Base-by-base conservation (phyloP, 2,113 vertebrate species). In the Rhinichthys klamathensis region DNA sequence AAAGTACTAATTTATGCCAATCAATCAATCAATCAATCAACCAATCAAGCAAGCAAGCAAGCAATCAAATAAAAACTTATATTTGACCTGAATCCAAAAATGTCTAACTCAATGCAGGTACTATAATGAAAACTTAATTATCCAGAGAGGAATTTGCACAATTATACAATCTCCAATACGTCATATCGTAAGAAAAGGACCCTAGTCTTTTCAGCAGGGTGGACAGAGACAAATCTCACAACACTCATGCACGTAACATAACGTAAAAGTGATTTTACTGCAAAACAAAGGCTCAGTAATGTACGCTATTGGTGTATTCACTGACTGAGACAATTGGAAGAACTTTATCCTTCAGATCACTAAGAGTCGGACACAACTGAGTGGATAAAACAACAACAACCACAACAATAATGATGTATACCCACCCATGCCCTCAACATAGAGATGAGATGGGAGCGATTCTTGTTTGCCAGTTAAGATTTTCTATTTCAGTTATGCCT, bases 401-500 rank as follows among this genome's bases (percentile, higher is more conserved):
- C 41, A 72, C 56, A n/a, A 27, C n/a, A 61, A 11, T 27, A 10
- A 3, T 46, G 41, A 46, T 70, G 38, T 70, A 25, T 41, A 46
- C 41, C 69, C 12, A 73, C 11, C 38, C 58, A 27, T 80, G 58
- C 23, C 56, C 58, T 61, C 32, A 27, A 46, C 15, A 41, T 23
- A 63, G 4, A 44, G 35, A 46, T 46, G 58, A 63, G 27, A 67
- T 69, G 80, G 27, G 27, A 82, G 30, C 13, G 12, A 9, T 54
- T 56, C 11, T 70, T 38, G 80, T 72, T 70, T 65, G 13, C 12
- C 49, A 30, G 63, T 69, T 82, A 82, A 51, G 80, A 82, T 32
- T 82, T 82, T 30, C 44, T 54, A 46, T 82, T 82, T 35, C 41
- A 49, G 61, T 69, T 56, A 56, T 56, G 32, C 32, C 80, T 82